Conservation (phyloP, 1,140 invertebrate genomes). For the Calosoma granatense region DNA sequence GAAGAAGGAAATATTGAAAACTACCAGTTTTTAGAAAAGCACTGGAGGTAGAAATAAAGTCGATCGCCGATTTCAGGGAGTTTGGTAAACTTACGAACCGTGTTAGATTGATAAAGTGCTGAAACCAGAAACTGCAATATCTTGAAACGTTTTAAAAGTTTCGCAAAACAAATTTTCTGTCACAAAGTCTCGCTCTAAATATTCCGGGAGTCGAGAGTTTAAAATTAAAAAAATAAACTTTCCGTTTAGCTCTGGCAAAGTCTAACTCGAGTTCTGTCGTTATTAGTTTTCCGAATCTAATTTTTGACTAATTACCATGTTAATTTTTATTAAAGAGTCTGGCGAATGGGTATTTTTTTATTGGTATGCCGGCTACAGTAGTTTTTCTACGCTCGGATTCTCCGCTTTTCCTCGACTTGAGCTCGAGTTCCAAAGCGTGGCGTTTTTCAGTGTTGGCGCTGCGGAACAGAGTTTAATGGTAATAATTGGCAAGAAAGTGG, state of each 20-base stretch:
- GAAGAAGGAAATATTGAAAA: no score
- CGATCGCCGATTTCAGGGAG: not conserved
- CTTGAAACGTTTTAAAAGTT: slow-evolving; percentile 9
- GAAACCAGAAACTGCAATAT: slow-evolving; percentile 7
- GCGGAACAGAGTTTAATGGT: not conserved
- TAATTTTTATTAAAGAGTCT: slow-evolving; percentile 1
- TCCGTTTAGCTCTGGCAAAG: not conserved
- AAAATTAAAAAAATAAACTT: slow-evolving; percentile 9
- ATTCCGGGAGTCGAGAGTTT: not conserved
- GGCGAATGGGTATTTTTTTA: no score
- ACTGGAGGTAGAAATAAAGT: slow-evolving; percentile 5
- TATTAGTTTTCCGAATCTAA: slow-evolving; percentile 1
- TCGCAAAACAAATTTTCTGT: slow-evolving; percentile 8
- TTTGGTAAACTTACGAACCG: slow-evolving; percentile 4
- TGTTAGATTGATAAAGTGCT: slow-evolving; percentile 8
- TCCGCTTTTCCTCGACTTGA: not conserved
- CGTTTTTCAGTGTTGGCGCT: not conserved
- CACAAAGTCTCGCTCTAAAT: not conserved
- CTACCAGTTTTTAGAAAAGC: no score
- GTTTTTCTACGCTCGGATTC: not conserved
- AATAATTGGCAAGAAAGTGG: not conserved
- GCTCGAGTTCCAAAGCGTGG: not conserved
- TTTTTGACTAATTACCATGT: slow-evolving; percentile 7
- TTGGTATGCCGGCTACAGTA: no score
- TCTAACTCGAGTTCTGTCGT: not conserved